Conservation (phyloP, 2,113 vertebrate species). For the Paraplagusia blochii region DNA sequence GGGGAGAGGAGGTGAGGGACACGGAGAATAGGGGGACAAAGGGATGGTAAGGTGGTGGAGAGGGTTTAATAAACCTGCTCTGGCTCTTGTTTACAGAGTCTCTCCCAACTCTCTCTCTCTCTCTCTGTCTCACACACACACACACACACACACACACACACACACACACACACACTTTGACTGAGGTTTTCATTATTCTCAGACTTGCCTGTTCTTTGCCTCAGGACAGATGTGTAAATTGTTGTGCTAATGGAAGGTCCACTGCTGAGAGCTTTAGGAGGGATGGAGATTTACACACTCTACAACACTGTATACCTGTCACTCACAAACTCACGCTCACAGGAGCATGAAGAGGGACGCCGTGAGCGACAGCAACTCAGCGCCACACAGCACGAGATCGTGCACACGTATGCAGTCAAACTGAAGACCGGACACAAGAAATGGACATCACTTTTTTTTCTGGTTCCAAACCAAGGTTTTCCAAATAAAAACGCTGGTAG, state of each 20-base stretch:
- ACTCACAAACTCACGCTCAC: conserved; percentile 55
- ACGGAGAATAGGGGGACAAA: conserved; percentile 63
- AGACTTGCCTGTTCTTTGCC: conserved; percentile 53
- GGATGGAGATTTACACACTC: conserved; percentile 68
- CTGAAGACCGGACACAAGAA: conserved; percentile 7
- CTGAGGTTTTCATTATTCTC: conserved; percentile 69
- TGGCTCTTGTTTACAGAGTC: conserved; percentile 66
- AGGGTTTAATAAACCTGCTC: conserved; percentile 69
- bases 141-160: conserved; percentile 16
- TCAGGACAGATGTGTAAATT: conserved; percentile 79
- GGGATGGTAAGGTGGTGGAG: conserved; percentile 55
- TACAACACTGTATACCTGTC: conserved; percentile 64
- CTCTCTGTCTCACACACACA: conserved; percentile 5
- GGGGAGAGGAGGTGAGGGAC: conserved; percentile 53
- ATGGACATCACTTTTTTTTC: background rate
- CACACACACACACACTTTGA: conserved; percentile 37
- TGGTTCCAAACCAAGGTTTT: too few species aligned
- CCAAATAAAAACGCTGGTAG: too few species aligned
- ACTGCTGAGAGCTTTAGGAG: conserved; percentile 49
- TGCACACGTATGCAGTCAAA: conserved; percentile 10
- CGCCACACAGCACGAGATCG: conserved; percentile 8
- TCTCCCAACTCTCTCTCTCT: conserved; percentile 23
- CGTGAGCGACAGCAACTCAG: conserved; percentile 28
- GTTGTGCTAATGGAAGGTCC: conserved; percentile 71
- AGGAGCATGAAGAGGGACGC: conserved; percentile 29